Base-by-base conservation (phyloP, 2,113 vertebrate species). In the Stigmatopora nigra region DNA sequence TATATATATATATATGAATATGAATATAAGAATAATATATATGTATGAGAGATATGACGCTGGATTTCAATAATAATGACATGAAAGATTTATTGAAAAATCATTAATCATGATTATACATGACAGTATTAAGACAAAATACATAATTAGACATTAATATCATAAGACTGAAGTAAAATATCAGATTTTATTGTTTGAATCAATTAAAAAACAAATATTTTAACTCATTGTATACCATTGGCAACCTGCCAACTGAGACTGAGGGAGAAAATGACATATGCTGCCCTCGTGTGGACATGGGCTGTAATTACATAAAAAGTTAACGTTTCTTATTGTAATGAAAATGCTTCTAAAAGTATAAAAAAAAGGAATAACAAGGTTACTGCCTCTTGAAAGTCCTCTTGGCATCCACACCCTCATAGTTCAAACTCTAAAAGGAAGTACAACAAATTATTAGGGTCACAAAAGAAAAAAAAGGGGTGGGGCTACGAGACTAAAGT, bases 321-420 rank as follows among this genome's bases (percentile, higher is more conserved):
- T 61, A 61, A 41, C 13, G 5, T 61, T 25, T 41, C n/a, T n/a
- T 46, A 61, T 15, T 5, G n/a, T 35, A 48, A 48, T 48, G 12
- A 3, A 48, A 48, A 48, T 56, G 22, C 14, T 56, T 56, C 19
- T 60, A 9, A 7, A 7, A 19, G 19, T 13, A 46, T 8, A 22
- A 61, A 46, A 69, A 74, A 81, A 79, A 77, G 61, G 22, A 52
- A 76, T 35, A 13, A 60, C n/a, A 71, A 70, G 17, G 16, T 92
- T 79, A 98, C 17, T 65, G 84, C 80, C 86, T 95, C 82, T 96
- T 98, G 87, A 97, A 98, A 88, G 90, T 75, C 77, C 95, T 92
- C 83, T 93, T 95, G 44, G 94, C 91, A 46, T 94, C 89, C 35
- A 94, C 91, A 56, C 94, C 95, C 48, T 98, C 93, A 1, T 96